Base-by-base conservation (phyloP, 2,888 invertebrate species). In the Chalcosyrphus nemorum region DNA sequence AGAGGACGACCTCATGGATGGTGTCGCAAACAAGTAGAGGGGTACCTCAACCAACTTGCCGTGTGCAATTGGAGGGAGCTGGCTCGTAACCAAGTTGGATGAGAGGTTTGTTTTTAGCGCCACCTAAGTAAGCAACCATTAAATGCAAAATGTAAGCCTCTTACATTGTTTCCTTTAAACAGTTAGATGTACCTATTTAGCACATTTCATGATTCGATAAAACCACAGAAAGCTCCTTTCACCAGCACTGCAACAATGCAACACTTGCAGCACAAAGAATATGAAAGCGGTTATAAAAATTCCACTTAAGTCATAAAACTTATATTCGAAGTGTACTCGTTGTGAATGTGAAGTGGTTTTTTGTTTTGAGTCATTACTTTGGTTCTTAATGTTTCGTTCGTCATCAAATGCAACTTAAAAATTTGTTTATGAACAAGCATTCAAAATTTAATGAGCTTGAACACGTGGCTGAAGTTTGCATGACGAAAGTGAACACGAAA, bases 221-320 rank as follows among this genome's bases (percentile, higher is more conserved):
- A 47, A 47, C 35, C 32, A 15, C 32, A 63, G 4, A 15, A 61
- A 41, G n/a, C n/a, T n/a, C n/a, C 52, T 52, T 41, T n/a, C 21
- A 19, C 15, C 72, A 41, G 41, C 24, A 45, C 19, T 29, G 50
- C 72, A 54, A 19, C 32, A 41, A 72, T 74, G 54, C 54, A 54
- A 63, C 47, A 61, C 47, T 38, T 77, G 56, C 54, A 54, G n/a
- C n/a, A 63, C 74, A 74, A 74, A 54, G 72, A 32, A 61, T 72
- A 21, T 13, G 41, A 61, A 41, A 72, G 72, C 29, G 27, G 54
- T 43, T 61, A 63, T 74, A 74, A 63, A 77, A 70, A 65, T 15
- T 50, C 47, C 63, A 80, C 80, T 80, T 56, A 80, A 68, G 68
- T 47, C 54, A 47, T 80, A 74, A 74, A 74, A 61, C 38, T 17